Base-by-base conservation (phyloP, 2,113 vertebrate genomes). In the Hiodon tergisus region DNA sequence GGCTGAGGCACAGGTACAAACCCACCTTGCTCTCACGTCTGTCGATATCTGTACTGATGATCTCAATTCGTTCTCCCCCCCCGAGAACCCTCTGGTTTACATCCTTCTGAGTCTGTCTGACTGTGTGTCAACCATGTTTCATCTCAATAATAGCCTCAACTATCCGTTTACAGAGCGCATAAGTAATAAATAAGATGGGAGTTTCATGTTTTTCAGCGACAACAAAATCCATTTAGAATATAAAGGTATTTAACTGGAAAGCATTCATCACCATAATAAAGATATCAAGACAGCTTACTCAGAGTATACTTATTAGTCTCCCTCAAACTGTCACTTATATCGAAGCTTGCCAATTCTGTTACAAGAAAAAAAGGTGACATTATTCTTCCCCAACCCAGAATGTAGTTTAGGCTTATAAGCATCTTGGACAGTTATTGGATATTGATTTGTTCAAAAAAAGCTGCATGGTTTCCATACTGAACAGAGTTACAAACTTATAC, bases 171-270 rank as follows among this genome's bases (percentile, higher is more conserved):
- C 48, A 63, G 13, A 46, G 53, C 13, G 50, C 14, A n/a, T 54
- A 65, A 57, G 51, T 65, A 54, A 66, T 66, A 66, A 55, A 55
- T 8, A 31, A 54, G 48, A 7, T 14, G 13, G 50, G 9, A 51
- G 62, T 31, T 46, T 17, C 46, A 13, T 31, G 47, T 55, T 71
- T 59, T 60, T 57, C 31, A 13, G 46, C 11, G 70, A 46, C 17
- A 17, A 47, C 57, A 62, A 17, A 9, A 58, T 71, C 54, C 69
- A 71, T 62, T 72, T 61, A 62, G 62, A 62, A 11, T 13, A 62
- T 62, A 62, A 72, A 72, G 58, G 58, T 31, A 8, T 72, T 71
- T 16, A 51, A 51, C n/a, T 9, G 47, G 47, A 17, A 72, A 17
- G 13, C 59, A 16, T 62, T 61, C 47, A 53, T 51, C 70, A 71